Percentiles rank a stretch among this genome's conserved stretches.
Conservation (phyloP, 2,888 invertebrate species). For the Meteorus colon region DNA sequence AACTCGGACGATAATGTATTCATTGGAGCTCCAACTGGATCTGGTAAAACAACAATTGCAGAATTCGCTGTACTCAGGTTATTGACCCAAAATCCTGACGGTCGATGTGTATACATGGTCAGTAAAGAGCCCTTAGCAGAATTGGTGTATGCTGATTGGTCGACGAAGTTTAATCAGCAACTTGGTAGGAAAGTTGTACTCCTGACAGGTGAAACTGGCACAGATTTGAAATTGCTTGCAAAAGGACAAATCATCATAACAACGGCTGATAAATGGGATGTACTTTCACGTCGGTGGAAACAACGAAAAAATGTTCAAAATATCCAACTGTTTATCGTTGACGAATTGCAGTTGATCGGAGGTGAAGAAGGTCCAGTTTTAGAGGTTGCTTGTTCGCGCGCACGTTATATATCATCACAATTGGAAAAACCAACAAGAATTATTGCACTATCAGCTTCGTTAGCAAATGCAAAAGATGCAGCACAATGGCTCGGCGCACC, state of each 20-base stretch:
- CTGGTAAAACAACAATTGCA: constrained; percentile 94
- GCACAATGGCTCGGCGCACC: constrained; percentile 97
- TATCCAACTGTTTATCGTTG: constrained; percentile 95
- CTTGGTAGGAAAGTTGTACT: constrained; percentile 92
- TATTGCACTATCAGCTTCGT: constrained; percentile 92
- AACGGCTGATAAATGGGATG: constrained; percentile 99
- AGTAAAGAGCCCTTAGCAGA: constrained; percentile 95
- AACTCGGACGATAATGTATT: constrained; percentile 99
- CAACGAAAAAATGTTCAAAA: constrained; percentile 99
- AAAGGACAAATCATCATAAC: constrained; percentile 97
- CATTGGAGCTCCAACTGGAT: constrained; percentile 93
- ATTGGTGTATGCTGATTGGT: constrained; percentile 92
- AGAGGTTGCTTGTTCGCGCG: constrained; percentile 93
- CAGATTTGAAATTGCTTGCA: constrained; percentile 93
- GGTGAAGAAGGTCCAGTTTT: constrained; percentile 95
- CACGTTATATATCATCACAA: constrained; percentile 95
- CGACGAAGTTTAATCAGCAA: constrained; percentile 86
- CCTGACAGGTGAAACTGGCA: constrained; percentile 97
- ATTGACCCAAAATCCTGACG: constrained; percentile 83
- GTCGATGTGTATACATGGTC: constrained; percentile 94
- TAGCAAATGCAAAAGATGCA: constrained; percentile 96
- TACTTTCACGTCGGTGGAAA: constrained; percentile 98
- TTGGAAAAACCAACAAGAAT: constrained; percentile 92
- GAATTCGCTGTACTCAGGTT: constrained; percentile 96
- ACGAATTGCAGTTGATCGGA: constrained; percentile 93